Conservation (phyloP, 2,797 vertebrate species). For the Poecilia wingei region DNA sequence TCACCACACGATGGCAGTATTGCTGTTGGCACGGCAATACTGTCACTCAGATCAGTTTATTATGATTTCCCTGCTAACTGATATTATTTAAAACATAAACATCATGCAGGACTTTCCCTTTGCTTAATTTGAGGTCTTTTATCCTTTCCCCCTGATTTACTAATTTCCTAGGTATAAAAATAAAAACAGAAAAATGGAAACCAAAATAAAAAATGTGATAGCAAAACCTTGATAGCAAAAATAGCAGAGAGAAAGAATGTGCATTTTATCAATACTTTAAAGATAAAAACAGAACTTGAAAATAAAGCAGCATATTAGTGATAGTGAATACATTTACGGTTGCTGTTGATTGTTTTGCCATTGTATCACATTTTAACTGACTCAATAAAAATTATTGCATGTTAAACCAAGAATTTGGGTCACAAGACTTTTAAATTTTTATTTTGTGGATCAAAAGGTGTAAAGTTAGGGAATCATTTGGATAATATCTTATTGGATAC, state of each 20-base stretch:
- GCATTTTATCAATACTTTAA: no score
- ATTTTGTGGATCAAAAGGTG: background rate
- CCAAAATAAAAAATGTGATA: background rate
- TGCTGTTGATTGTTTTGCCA: no score
- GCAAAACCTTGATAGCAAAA: background rate
- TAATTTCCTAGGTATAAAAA: background rate
- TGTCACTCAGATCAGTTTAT: background rate
- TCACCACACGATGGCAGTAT: background rate
- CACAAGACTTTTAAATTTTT: no score
- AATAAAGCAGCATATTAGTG: no score
- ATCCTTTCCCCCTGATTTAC: background rate
- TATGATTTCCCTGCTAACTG: background rate
- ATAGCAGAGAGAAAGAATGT: background rate
- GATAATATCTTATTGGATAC: background rate
- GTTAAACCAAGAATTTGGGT: no score
- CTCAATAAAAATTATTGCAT: no score
- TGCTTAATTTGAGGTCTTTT: background rate
- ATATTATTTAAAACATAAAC: background rate
- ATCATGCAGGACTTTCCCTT: background rate
- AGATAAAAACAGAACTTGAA: no score
- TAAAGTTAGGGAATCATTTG: background rate
- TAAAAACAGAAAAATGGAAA: background rate
- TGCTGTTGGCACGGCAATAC: background rate
- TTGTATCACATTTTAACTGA: no score
- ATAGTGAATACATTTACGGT: no score